Evolutionary conservation across 2,888 invertebrate genomes (phyloP).

Genomic region (Hyposoter dolosus): DNA sequence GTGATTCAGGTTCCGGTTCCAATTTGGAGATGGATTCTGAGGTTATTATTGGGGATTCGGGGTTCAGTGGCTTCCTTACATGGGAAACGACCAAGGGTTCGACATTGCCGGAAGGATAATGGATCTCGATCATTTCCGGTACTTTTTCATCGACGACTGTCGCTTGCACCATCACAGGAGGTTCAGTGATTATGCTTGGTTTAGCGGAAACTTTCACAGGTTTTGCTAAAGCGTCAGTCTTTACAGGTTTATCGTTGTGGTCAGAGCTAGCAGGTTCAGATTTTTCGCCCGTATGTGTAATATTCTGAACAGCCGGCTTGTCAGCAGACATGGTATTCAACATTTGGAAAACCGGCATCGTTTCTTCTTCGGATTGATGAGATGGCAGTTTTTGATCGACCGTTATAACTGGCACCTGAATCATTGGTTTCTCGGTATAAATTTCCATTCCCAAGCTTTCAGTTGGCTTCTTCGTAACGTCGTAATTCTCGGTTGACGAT

Average conservation of each 20-base stretch:
- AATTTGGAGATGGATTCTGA: constrained; percentile 18
- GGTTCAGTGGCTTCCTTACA: constrained; percentile 35
- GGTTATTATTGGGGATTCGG: constrained; percentile 33
- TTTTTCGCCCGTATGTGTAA: constrained; percentile 17
- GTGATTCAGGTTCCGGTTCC: constrained; percentile 51
- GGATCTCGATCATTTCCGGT: constrained; percentile 63
- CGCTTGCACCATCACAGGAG: constrained; percentile 25
- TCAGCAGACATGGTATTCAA: constrained; percentile 78
- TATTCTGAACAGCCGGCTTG: constrained; percentile 45
- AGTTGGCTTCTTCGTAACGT: constrained; percentile 58
- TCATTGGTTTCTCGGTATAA: constrained; percentile 80
- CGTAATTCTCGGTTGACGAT: constrained; percentile 59
- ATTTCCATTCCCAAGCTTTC: constrained; percentile 41
- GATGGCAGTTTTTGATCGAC: constrained; percentile 76
- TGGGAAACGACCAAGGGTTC: constrained; percentile 28
- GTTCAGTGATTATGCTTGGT: constrained; percentile 8
- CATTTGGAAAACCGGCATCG: constrained; percentile 77
- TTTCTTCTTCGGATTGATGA: constrained; percentile 71
- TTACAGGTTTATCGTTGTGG: not conserved
- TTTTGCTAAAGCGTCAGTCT: not conserved
- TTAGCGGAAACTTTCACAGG: constrained; percentile 35
- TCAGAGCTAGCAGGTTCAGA: constrained; percentile 1
- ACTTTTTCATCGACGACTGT: constrained; percentile 19
- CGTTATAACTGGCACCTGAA: constrained; percentile 82
- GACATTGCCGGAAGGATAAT: constrained; percentile 45